Conservation (phyloP, 1,140 invertebrate genomes). For the Cydia splendana region DNA sequence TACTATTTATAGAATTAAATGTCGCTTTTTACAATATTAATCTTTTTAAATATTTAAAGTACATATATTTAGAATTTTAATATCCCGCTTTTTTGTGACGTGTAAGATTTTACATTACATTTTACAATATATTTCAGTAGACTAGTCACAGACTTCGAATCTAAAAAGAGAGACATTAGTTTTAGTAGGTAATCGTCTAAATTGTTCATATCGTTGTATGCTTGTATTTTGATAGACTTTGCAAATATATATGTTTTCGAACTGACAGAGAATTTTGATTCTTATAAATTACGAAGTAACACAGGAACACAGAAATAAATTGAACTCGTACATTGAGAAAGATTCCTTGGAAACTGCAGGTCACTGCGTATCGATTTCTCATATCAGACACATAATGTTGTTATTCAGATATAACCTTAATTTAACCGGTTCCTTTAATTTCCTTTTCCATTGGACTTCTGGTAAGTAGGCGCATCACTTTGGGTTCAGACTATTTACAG, state of each 20-base stretch:
- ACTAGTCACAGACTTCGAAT: constrained; percentile 16
- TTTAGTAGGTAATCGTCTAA: constrained; percentile 22
- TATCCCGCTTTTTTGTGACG: constrained; percentile 46
- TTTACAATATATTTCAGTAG: constrained; percentile 37
- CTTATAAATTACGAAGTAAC: background rate
- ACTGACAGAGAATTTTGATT: background rate
- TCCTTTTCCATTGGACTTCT: too few relatives aligned
- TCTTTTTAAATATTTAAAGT: constrained; percentile 45
- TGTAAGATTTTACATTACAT: constrained; percentile 35
- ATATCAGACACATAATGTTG: too few relatives aligned
- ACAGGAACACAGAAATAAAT: background rate
- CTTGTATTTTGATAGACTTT: constrained; percentile 7
- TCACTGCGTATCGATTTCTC: too few relatives aligned
- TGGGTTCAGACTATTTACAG: too few relatives aligned
- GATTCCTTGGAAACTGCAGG: background rate
- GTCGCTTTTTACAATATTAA: constrained; percentile 59
- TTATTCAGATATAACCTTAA: too few relatives aligned
- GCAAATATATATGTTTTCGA: background rate
- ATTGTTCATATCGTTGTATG: constrained; percentile 51
- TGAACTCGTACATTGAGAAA: background rate
- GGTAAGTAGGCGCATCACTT: too few relatives aligned
- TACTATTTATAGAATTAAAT: constrained; percentile 57
- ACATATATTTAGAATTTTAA: constrained; percentile 60
- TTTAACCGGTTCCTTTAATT: too few relatives aligned
- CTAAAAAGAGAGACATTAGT: constrained; percentile 23